Evolutionary conservation across 1,140 invertebrate genomes (phyloP).

Genomic region (Chrysomallon squamiferum): DNA sequence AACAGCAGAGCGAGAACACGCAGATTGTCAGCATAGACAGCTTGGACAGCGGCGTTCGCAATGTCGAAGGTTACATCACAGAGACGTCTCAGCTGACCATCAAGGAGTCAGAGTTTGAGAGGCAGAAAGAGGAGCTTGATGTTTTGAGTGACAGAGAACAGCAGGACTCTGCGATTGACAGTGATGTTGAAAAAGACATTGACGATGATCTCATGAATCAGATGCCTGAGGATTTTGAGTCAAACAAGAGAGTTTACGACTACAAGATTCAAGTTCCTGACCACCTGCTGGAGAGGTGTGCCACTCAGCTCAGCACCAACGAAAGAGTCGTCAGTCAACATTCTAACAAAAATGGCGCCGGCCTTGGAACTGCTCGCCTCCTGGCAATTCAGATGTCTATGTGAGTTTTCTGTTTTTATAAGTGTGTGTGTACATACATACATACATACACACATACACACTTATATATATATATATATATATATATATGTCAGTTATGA

Average conservation of each 20-base stretch:
- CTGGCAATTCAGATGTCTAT: conserved; percentile 45
- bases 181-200: conserved; percentile 14
- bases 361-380: conserved; percentile 41
- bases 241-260: conserved; percentile 43
- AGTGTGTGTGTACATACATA: neutral
- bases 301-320: conserved; percentile 56
- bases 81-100: neutral
- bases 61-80: conserved; percentile 13
- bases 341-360: conserved; percentile 18
- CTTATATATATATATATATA: no score
- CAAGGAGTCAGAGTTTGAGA: no score
- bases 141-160: conserved; percentile 6
- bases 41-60: conserved; percentile 24
- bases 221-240: conserved; percentile 49
- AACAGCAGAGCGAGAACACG: no score
- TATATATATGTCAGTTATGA: no score
- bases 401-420: conserved; percentile 19
- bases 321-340: conserved; percentile 48
- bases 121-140: no score
- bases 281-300: conserved; percentile 52
- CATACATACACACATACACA: no score
- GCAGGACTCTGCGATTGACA: conserved; percentile 3
- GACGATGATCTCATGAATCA: conserved; percentile 14
- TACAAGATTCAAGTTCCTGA: conserved; percentile 54
- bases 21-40: conserved; percentile 13